Base-by-base conservation (phyloP, 2,113 vertebrate species). In the Cynoglossus semilaevis region DNA sequence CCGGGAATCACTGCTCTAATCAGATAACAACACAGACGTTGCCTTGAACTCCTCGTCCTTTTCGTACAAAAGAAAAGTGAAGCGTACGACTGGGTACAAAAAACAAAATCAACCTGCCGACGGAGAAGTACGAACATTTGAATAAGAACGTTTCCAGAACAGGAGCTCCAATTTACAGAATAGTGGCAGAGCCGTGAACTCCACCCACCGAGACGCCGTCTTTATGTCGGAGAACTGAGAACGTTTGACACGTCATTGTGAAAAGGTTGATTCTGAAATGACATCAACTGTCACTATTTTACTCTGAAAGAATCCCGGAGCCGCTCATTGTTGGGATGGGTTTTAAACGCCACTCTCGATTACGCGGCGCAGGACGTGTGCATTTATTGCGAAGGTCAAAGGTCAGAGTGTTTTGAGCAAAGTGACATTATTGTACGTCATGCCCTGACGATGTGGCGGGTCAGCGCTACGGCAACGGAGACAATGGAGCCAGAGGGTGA, bases 21-120 rank as follows among this genome's bases (percentile, higher is more conserved):
- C 22, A 29, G 22, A 29, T 29, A 17, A 59, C 51, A 35, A 40
- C 17, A 18, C 44, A 73, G 36, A 54, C 9, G 15, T 62, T 53
- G 36, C 50, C 51, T 77, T 74, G 59, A 74, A 63, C 55, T 54
- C 15, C 44, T 62, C 11, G 4, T 34, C 19, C 43, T 67, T 14
- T 49, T 53, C 14, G 62, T n/a, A 58, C 49, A 61, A 62, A 22
- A 22, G 49, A 16, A 16, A 44, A 57, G 16, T 55, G 49, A 56
- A 70, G 29, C 19, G 10, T 42, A 37, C 45, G 45, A 65, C 46
- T 18, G 65, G 47, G 46, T 36, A 29, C n/a, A n/a, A n/a, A n/a
- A n/a, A n/a, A n/a, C n/a, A 18, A 74, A 64, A 51, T 51, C 34
- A 44, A 58, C 60, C 38, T 37, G 35, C 37, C 40, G 38, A 41